Percentiles rank a stretch among this genome's conserved stretches.
phyloP scores from a whole-genome alignment of 1,140 invertebrate species.

The Drosophila punjabiensis region DNA sequence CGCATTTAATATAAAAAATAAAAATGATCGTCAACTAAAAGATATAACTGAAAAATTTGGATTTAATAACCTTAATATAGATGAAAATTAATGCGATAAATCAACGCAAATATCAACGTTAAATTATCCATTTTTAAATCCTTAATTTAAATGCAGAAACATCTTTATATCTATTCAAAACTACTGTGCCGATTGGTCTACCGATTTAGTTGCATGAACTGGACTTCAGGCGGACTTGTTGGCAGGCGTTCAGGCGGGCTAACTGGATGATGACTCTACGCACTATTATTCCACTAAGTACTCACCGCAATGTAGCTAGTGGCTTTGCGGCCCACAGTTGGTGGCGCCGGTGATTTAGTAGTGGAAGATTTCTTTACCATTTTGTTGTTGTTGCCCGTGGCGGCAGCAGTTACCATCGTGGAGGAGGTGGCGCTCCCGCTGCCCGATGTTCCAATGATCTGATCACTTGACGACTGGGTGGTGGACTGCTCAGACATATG shows the following conservation, averaged over 20 bases:
- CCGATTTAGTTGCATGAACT: conserved; percentile 15
- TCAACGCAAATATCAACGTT: too few species aligned
- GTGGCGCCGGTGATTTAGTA: conserved; percentile 85
- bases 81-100: too few species aligned
- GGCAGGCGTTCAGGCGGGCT: conserved; percentile 45
- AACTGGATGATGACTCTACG: conserved; percentile 60
- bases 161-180: not conserved
- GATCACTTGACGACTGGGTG: conserved; percentile 63
- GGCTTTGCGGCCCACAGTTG: conserved; percentile 87
- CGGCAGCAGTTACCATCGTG: conserved; percentile 49
- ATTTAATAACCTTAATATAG: too few species aligned
- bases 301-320: conserved; percentile 88
- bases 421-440: conserved; percentile 22
- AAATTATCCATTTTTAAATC: not conserved
- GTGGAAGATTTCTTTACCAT: conserved; percentile 81
- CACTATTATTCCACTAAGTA: conserved; percentile 80
- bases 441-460: conserved; percentile 25
- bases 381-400: conserved; percentile 60
- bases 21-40: too few species aligned
- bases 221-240: conserved; percentile 33
- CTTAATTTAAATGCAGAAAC: not conserved
- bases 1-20: too few species aligned
- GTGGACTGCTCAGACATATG: conserved; percentile 75
- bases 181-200: conserved; percentile 17
- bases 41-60: too few species aligned